Base-by-base conservation (phyloP, 2,888 invertebrate genomes). In the Steinernema hermaphroditum region DNA sequence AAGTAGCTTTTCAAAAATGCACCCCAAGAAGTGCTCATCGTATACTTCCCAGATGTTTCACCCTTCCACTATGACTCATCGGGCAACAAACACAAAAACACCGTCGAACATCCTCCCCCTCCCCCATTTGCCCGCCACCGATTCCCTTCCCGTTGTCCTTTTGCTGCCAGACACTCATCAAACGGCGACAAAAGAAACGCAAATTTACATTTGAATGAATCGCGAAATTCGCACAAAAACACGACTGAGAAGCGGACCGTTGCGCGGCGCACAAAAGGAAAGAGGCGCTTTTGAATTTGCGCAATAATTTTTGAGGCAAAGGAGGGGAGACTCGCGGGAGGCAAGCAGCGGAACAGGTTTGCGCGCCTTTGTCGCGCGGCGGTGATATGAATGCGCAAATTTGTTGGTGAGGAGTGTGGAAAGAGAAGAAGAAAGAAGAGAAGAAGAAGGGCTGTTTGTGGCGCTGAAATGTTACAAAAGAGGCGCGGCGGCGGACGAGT, bases 341-440 rank as follows among this genome's bases (percentile, higher is more conserved):
- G 32, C 34, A 27, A 32, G 62, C 14, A 32, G 62, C 6, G 6
- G 62, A 62, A 62, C 62, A 62, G 62, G 62, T 62, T 62, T 62
- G 34, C 24, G 54, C 62, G 62, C 34, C 62, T 62, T 62, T 62
- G 62, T 62, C 62, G 62, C 32, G 46, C 29, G 34, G 16, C 27
- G 62, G 16, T 62, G 62, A 62, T 62, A 62, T 62, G 62, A 62
- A 62, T 62, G 62, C 62, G 62, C 2, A 62, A 62, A 62, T 62
- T 62, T 62, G 62, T 62, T 62, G 62, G 27, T 19, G 46, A 46
- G 46, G 46, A 46, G n/a, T 19, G 46, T 46, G 46, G 6, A 37
- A 46, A 46, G n/a, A 4, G 46, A n/a, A 6, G 46, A 46, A 19
- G 46, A 12, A 54, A 6, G 24, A 2, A 16, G 27, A 22, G 54